phyloP scores from a whole-genome alignment of 2,888 invertebrate species.

The Gymnocheta viridis region DNA sequence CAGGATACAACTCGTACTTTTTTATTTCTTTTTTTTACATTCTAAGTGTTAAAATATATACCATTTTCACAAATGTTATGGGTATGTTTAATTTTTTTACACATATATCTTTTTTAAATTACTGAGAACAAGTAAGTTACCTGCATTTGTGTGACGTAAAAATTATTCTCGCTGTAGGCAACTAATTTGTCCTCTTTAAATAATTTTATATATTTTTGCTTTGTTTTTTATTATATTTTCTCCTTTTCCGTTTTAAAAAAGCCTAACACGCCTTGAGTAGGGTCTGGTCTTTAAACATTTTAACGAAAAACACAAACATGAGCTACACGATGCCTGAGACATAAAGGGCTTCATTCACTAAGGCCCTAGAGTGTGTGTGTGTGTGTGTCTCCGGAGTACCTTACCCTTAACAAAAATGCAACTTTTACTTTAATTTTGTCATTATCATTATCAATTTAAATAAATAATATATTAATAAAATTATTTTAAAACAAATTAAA shows the following conservation, averaged over 20 bases:
- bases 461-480: constrained; percentile 46
- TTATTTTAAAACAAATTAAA: constrained; percentile 51
- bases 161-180: background rate
- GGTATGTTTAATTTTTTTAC: constrained; percentile 36
- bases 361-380: constrained; percentile 42
- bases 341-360: constrained; percentile 24
- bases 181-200: constrained; percentile 12
- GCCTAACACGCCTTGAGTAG: constrained; percentile 23
- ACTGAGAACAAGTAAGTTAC: constrained; percentile 2
- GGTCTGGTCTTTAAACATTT: constrained; percentile 16
- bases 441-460: background rate
- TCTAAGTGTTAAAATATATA: constrained; percentile 2
- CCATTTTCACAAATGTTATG: constrained; percentile 11
- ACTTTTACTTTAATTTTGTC: constrained; percentile 13
- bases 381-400: constrained; percentile 20
- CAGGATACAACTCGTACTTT: no score
- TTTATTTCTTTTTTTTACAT: background rate
- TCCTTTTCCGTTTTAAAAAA: constrained; percentile 16
- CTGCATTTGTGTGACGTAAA: background rate
- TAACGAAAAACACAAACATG: constrained; percentile 3
- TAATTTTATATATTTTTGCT: constrained; percentile 17
- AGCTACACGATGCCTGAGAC: constrained; percentile 40
- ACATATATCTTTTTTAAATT: background rate
- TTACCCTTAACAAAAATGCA: background rate
- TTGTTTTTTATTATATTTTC: constrained; percentile 33